A percentile compares a stretch with the other conserved stretches of the same genome.
Conservation (phyloP, 1,140 invertebrate species). For the Drosophila mauritiana region DNA sequence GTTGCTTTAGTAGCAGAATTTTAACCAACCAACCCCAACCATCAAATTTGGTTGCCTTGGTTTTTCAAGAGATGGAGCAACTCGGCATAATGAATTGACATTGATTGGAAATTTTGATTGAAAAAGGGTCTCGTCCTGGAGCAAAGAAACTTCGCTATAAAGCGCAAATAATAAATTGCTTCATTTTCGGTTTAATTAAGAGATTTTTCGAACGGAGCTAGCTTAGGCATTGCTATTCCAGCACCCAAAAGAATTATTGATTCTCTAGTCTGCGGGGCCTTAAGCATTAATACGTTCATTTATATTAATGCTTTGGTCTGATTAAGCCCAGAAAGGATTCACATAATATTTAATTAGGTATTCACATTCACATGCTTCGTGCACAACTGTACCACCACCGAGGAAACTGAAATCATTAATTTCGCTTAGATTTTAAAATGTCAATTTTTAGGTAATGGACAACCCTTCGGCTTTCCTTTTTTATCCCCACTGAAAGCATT, state of each 20-base stretch:
- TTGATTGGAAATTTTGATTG: slow-evolving; percentile 85
- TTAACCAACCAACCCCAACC: slow-evolving; percentile 2
- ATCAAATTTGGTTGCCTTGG: slow-evolving; percentile 60
- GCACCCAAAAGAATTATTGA: slow-evolving; percentile 13
- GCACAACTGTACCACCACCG: slow-evolving; percentile 56
- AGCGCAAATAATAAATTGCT: slow-evolving; percentile 70
- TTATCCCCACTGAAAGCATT: slow-evolving; percentile 42
- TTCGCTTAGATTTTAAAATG: slow-evolving; percentile 79
- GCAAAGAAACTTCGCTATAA: slow-evolving; percentile 18
- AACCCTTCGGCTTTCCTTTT: slow-evolving; percentile 39
- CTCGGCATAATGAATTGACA: slow-evolving; percentile 83
- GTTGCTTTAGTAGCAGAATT: slow-evolving; percentile 47
- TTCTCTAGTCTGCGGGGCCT: not conserved
- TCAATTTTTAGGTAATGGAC: slow-evolving; percentile 67
- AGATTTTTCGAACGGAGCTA: slow-evolving; percentile 31
- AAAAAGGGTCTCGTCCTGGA: slow-evolving; percentile 44
- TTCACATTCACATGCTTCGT: slow-evolving; percentile 22
- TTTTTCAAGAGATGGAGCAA: slow-evolving; percentile 11
- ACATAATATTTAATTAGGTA: slow-evolving; percentile 30
- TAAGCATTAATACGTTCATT: slow-evolving; percentile 47
- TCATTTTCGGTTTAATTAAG: slow-evolving; percentile 81
- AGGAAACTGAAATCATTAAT: slow-evolving; percentile 71
- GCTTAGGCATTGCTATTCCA: not conserved
- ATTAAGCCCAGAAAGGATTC: slow-evolving; percentile 27
- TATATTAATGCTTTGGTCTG: slow-evolving; percentile 37